Evolutionary conservation across 2,113 vertebrate genomes (phyloP).

Genomic region (Alectura lathami): DNA sequence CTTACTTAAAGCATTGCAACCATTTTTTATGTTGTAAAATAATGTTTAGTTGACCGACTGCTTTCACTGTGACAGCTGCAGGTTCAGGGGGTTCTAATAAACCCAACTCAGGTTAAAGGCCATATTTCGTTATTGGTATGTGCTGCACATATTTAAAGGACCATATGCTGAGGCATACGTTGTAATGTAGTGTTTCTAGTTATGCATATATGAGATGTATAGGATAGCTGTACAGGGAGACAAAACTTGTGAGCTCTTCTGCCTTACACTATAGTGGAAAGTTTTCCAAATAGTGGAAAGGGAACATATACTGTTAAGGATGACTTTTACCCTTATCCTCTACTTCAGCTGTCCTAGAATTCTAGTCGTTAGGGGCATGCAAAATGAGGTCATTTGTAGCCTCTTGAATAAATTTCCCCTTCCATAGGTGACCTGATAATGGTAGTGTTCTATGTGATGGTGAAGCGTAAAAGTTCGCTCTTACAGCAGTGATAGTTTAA

Average conservation of each 20-base stretch:
- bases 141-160: neutral
- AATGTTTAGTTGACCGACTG: neutral
- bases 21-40: neutral
- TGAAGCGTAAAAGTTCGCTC: neutral
- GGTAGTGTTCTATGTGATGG: neutral
- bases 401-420: neutral
- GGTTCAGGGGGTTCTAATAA: neutral
- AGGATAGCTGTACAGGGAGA: neutral
- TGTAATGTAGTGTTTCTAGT: neutral
- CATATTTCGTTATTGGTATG: conserved; percentile 23
- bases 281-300: neutral
- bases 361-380: neutral
- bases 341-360: neutral
- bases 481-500: neutral
- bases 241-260: neutral
- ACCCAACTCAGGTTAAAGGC: neutral
- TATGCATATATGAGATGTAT: neutral
- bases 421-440: neutral
- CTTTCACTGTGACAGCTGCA: neutral
- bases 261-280: neutral
- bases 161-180: neutral
- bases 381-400: neutral
- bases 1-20: neutral
- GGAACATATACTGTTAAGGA: rapidly evolving
- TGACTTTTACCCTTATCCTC: neutral